Conservation (phyloP, 2,113 vertebrate species). For the Sialia sialis region DNA sequence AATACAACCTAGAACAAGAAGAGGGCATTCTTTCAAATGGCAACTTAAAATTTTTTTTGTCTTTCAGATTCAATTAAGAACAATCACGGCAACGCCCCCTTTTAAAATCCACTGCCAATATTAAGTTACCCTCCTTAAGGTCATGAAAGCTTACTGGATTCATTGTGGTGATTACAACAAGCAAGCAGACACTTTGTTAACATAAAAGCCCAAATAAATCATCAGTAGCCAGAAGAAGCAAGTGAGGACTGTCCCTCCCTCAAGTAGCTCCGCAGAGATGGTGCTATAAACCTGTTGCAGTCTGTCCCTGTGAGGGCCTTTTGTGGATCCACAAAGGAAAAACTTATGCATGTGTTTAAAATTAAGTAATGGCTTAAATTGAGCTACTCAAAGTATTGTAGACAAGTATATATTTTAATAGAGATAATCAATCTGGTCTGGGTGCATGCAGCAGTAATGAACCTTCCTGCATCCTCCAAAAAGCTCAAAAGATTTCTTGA, state of each 20-base stretch:
- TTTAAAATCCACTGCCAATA: neutral
- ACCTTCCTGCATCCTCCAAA: neutral
- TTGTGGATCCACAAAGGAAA: neutral
- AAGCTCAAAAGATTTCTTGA: neutral
- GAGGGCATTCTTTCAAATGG: constrained; percentile 31
- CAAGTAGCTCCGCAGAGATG: neutral
- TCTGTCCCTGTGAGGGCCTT: neutral
- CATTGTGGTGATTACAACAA: neutral
- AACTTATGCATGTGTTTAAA: neutral
- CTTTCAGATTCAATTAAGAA: constrained; percentile 42
- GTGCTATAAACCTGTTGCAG: neutral
- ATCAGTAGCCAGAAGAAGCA: neutral
- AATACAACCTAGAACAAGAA: constrained; percentile 33
- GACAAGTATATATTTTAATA: neutral
- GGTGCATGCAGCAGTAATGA: neutral
- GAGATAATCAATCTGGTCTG: neutral
- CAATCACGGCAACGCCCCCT: neutral
- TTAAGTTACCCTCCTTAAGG: neutral
- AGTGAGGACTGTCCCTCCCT: neutral
- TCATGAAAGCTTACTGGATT: neutral
- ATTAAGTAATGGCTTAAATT: neutral
- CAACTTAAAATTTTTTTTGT: neutral
- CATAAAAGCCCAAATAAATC: neutral
- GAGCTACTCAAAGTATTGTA: neutral
- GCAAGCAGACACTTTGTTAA: neutral